Percentiles rank a stretch among this genome's conserved stretches.
Evolutionary conservation across 2,797 vertebrate genomes (phyloP).

Genomic region (Semotilus atromaculatus): DNA sequence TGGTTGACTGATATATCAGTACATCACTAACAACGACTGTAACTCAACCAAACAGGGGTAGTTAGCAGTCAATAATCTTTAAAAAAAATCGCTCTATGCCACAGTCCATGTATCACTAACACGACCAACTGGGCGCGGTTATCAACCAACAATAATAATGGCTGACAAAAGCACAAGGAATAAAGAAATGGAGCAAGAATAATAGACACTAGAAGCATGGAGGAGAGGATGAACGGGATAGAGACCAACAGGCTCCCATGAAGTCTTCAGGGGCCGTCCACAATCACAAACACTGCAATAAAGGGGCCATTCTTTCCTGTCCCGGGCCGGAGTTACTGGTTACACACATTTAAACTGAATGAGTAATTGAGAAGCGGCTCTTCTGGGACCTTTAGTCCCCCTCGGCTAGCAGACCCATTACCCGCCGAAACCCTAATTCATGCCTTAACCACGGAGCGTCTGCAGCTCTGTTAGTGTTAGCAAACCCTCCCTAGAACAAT

Average conservation of each 20-base stretch:
- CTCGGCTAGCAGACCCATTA: conserved; percentile 35
- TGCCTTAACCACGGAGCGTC: background rate
- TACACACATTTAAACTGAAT: conserved; percentile 43
- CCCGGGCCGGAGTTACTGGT: conserved; percentile 40
- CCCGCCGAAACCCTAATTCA: conserved; percentile 11
- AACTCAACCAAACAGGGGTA: background rate
- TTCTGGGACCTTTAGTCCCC: conserved; percentile 40
- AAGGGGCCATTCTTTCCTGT: conserved; percentile 45
- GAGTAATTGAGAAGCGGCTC: conserved; percentile 46
- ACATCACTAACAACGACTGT: background rate
- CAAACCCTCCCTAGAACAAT: background rate
- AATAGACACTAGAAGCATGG: background rate
- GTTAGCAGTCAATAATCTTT: background rate
- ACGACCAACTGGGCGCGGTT: background rate
- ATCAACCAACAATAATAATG: background rate
- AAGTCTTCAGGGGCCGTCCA: background rate
- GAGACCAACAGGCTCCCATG: conserved; percentile 1
- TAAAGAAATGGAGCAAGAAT: background rate
- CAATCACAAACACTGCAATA: conserved; percentile 35
- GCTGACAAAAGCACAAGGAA: background rate
- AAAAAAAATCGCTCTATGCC: background rate
- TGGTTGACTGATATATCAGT: background rate
- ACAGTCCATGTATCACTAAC: background rate
- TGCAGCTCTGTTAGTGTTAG: too few species aligned
- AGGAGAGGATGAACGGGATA: background rate